phyloP scores from a whole-genome alignment of 2,797 vertebrate species.

The Valencia hispanica region DNA sequence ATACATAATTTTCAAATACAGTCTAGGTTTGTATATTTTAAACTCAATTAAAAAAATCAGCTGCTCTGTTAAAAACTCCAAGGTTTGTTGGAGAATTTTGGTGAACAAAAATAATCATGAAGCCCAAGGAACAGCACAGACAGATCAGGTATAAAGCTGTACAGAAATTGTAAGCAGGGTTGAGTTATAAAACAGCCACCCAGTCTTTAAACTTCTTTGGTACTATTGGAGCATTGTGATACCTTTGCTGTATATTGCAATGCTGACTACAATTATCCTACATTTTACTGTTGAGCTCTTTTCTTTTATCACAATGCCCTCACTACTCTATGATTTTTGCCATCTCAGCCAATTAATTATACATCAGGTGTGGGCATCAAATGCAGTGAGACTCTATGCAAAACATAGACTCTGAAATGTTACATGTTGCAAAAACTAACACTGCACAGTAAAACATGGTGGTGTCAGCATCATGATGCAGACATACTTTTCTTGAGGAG shows the following conservation, averaged over 20 bases:
- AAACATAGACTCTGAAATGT: not conserved
- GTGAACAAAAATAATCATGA: not conserved
- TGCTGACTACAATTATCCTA: not conserved
- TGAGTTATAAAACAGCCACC: not conserved
- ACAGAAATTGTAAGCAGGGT: not conserved
- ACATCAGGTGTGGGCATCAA: not conserved
- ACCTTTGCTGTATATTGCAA: not conserved
- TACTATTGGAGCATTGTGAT: not conserved
- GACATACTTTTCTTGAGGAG: not conserved
- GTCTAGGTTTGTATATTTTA: not conserved
- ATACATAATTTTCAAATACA: not conserved
- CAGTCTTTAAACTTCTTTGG: not conserved
- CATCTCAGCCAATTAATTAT: not conserved
- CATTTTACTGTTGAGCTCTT: not conserved
- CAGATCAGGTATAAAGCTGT: not conserved
- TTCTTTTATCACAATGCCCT: not conserved
- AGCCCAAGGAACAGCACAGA: too few relatives aligned
- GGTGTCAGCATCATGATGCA: not conserved
- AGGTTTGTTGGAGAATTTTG: not conserved
- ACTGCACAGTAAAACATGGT: not conserved
- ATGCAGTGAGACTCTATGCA: not conserved
- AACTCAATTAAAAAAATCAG: not conserved
- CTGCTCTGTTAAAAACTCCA: not conserved
- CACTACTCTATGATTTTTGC: not conserved
- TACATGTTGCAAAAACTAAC: not conserved